These are phyloP conservation scores for Planococcus citri DNA, from an alignment of 1,140 invertebrate species.

Conservation along the genomic window DNA sequence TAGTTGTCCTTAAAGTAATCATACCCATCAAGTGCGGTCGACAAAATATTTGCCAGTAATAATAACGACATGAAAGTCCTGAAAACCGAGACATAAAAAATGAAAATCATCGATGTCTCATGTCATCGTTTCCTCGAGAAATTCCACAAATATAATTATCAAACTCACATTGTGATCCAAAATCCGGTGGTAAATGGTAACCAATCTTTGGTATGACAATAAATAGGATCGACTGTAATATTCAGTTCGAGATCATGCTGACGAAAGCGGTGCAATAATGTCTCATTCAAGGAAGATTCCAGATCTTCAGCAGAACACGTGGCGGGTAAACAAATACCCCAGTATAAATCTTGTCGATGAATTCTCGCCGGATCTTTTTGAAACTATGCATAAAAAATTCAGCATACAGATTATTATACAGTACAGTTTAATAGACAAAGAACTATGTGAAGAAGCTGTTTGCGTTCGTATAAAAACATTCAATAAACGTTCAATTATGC, in stretches of 20 bases:
- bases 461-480: no score
- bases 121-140: no score
- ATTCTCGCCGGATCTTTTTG: slow-evolving; percentile 18
- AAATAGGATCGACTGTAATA: slow-evolving; percentile 20
- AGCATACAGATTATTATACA: no score
- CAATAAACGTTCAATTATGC: no score
- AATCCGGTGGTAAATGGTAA: slow-evolving; percentile 12
- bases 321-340: slow-evolving; percentile 45
- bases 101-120: no score
- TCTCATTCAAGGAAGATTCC: slow-evolving; percentile 35
- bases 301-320: slow-evolving; percentile 41
- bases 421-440: no score
- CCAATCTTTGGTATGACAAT: slow-evolving; percentile 10
- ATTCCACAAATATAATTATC: no score
- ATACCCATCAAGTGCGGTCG: neutral
- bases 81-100: neutral
- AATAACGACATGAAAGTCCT: neutral
- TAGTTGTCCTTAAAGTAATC: neutral
- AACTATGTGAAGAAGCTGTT: no score
- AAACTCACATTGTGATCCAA: slow-evolving; percentile 1
- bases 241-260: slow-evolving; percentile 19
- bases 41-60: neutral
- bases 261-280: neutral
- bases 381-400: neutral
- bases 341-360: slow-evolving; percentile 31